phyloP scores from a whole-genome alignment of 92 coral and sea anemone genomes.

The Diadumene lineata region DNA sequence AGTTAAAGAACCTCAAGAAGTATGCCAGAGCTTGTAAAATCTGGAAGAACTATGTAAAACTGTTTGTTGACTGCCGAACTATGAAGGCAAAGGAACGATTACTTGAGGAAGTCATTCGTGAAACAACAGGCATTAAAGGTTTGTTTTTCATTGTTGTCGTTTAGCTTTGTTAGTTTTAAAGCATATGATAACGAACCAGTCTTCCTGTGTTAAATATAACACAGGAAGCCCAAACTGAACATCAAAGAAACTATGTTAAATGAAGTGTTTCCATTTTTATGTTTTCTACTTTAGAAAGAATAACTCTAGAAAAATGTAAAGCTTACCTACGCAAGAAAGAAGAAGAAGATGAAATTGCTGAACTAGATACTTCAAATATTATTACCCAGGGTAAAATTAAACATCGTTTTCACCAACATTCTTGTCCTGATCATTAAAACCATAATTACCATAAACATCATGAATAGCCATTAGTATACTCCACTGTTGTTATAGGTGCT shows the following conservation, averaged over 20 bases:
- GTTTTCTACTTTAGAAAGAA: slow-evolving; percentile 68
- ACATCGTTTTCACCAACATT: neutral
- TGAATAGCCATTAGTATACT: too few relatives aligned
- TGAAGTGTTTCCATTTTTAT: neutral
- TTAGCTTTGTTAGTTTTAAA: too few relatives aligned
- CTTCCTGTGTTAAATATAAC: neutral
- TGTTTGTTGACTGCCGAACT: slow-evolving; percentile 80
- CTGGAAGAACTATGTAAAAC: slow-evolving; percentile 62
- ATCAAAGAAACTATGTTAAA: too few relatives aligned
- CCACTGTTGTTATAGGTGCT: too few relatives aligned
- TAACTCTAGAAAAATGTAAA: slow-evolving; percentile 86
- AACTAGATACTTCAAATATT: slow-evolving; percentile 80
- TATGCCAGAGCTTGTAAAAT: slow-evolving; percentile 78
- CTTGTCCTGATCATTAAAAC: neutral
- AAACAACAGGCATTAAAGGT: slow-evolving; percentile 89
- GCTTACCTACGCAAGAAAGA: slow-evolving; percentile 64
- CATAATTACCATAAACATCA: neutral
- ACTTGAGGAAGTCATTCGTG: slow-evolving; percentile 66
- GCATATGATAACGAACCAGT: too few relatives aligned
- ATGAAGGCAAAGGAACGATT: slow-evolving; percentile 81
- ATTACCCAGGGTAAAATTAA: slow-evolving; percentile 57
- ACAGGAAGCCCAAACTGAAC: neutral
- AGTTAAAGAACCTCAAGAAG: slow-evolving; percentile 72
- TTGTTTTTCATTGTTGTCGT: too few relatives aligned
- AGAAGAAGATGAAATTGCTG: slow-evolving; percentile 87